A percentile compares a stretch with the other conserved stretches of the same genome.
These are phyloP conservation scores for Eumerus sabulonum DNA, from an alignment of 2,888 invertebrate genomes.

Conservation along the genomic window DNA sequence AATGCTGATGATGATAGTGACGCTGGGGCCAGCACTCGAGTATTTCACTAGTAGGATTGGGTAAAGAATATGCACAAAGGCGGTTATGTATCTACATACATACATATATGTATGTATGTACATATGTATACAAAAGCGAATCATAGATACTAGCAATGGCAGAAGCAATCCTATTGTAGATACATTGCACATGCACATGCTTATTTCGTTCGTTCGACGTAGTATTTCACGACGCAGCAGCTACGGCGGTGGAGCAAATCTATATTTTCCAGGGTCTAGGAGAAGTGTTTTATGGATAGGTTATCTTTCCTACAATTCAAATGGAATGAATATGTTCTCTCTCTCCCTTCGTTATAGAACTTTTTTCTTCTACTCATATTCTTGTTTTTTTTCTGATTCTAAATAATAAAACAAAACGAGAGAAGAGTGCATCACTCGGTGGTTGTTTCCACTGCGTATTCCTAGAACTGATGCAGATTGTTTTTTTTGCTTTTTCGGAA, in stretches of 20 bases:
- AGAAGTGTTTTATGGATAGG: constrained; percentile 47
- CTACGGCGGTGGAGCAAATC: constrained; percentile 44
- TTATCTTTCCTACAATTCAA: constrained; percentile 41
- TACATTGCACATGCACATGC: constrained; percentile 50
- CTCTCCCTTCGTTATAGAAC: no score
- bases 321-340: constrained; percentile 7
- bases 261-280: constrained; percentile 63
- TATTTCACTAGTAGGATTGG: constrained; percentile 48
- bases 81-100: constrained; percentile 53
- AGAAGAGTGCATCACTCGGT: no score
- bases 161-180: constrained; percentile 19
- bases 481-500: constrained; percentile 23
- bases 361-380: no score
- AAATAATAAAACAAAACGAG: no score
- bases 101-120: constrained; percentile 53
- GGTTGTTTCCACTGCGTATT: no score
- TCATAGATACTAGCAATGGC: neutral
- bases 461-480: neutral
- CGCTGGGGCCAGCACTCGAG: constrained; percentile 28
- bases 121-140: constrained; percentile 10
- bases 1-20: constrained; percentile 52
- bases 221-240: constrained; percentile 61
- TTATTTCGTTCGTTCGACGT: constrained; percentile 41
- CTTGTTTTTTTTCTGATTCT: no score
- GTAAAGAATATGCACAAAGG: constrained; percentile 59